Conservation (phyloP, 2,797 vertebrate species). For the Acomys russatus region DNA sequence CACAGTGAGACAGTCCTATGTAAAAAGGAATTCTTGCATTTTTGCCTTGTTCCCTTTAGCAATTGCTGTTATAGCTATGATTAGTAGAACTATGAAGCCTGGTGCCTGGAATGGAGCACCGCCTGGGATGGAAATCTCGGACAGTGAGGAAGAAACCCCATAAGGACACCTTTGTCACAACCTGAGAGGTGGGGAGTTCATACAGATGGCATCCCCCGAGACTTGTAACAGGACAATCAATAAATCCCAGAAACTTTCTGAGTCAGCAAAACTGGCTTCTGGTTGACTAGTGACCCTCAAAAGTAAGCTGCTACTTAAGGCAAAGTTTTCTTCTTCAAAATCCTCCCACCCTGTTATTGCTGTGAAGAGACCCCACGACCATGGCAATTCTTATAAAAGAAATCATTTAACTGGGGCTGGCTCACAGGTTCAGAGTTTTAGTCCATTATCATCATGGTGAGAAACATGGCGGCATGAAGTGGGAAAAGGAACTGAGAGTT, state of each 20-base stretch:
- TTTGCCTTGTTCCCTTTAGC: not conserved
- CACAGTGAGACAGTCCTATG: not conserved
- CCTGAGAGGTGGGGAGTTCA: not conserved
- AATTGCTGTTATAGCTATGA: not conserved
- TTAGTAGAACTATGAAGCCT: not conserved
- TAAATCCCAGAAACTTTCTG: not conserved
- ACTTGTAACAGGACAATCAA: not conserved
- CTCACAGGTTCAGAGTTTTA: not conserved
- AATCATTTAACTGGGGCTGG: not conserved
- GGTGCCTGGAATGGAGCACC: not conserved
- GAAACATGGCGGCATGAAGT: not conserved
- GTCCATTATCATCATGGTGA: not conserved
- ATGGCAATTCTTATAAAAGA: not conserved
- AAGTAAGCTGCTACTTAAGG: not conserved
- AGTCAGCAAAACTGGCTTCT: not conserved
- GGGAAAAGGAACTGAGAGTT: not conserved
- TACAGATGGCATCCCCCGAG: not conserved
- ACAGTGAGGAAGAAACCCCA: not conserved
- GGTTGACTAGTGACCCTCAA: not conserved
- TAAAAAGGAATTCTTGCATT: not conserved
- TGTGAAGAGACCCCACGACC: not conserved
- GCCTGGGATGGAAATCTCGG: not conserved
- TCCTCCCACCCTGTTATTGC: not conserved
- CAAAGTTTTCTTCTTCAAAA: not conserved
- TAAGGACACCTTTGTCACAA: not conserved